phyloP scores from a whole-genome alignment of 2,888 invertebrate genomes.

The Drosophila nr. medialis region DNA sequence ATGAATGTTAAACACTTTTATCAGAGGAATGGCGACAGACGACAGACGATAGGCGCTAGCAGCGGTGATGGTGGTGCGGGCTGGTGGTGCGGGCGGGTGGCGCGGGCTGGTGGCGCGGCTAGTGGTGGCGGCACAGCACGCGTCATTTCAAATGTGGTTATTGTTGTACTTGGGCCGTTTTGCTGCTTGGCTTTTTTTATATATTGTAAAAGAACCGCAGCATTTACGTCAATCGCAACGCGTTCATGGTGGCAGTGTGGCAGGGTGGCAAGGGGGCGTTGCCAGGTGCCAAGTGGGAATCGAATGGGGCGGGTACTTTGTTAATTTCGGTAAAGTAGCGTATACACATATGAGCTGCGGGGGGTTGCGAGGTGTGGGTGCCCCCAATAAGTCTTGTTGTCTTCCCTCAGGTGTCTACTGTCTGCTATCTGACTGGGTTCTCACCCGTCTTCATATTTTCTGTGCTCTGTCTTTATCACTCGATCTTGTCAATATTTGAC shows the following conservation, averaged over 20 bases:
- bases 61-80: neutral
- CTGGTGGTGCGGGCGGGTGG: constrained; percentile 3
- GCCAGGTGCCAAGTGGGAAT: constrained; percentile 19
- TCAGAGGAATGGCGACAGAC: constrained; percentile 56
- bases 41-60: constrained; percentile 5
- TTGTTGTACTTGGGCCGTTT: constrained; percentile 22
- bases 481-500: constrained; percentile 75
- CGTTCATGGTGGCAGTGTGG: constrained; percentile 4
- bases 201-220: constrained; percentile 56
- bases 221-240: constrained; percentile 61
- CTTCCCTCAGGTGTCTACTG: constrained; percentile 5
- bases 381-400: neutral
- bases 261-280: constrained; percentile 8
- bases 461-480: constrained; percentile 47
- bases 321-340: constrained; percentile 29
- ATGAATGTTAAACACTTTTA: constrained; percentile 81
- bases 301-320: constrained; percentile 30
- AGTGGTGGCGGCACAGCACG: constrained; percentile 53
- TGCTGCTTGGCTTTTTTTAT: neutral
- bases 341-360: neutral
- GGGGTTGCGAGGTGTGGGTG: neutral
- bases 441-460: neutral
- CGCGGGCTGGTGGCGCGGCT: constrained; percentile 10
- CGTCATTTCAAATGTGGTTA: constrained; percentile 66
- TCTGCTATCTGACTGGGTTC: constrained; percentile 2